These are phyloP conservation scores for Zaprionus nigranus DNA, from an alignment of 1,140 invertebrate species.

Conservation along the genomic window DNA sequence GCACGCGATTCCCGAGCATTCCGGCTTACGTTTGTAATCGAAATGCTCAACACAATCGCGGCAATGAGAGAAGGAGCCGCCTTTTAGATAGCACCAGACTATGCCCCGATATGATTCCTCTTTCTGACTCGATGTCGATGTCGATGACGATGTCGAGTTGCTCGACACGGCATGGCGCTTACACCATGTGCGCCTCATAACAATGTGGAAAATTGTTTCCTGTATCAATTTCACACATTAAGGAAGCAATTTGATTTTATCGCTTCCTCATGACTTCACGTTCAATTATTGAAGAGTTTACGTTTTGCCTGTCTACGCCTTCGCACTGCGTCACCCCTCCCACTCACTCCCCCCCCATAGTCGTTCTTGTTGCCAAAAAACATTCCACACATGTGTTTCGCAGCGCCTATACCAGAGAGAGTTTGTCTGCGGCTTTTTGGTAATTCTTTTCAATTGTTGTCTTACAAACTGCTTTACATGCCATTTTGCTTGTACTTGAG, in stretches of 20 bases:
- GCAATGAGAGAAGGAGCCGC: slow-evolving; percentile 15
- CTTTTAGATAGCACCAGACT: slow-evolving; percentile 32
- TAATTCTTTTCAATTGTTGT: slow-evolving; percentile 81
- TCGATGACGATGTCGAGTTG: neutral
- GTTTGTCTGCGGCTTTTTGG: slow-evolving; percentile 47
- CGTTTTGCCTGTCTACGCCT: slow-evolving; percentile 64
- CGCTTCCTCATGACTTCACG: slow-evolving; percentile 83
- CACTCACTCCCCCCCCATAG: neutral
- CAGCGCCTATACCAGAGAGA: slow-evolving; percentile 14
- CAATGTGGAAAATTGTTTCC: slow-evolving; percentile 84
- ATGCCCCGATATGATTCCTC: slow-evolving; percentile 46
- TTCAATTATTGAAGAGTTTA: slow-evolving; percentile 83
- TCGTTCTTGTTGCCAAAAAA: slow-evolving; percentile 38
- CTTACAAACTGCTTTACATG: slow-evolving; percentile 70
- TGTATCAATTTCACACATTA: slow-evolving; percentile 84
- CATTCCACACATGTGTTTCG: slow-evolving; percentile 48
- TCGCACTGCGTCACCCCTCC: slow-evolving; percentile 1
- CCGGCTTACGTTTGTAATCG: slow-evolving; percentile 51
- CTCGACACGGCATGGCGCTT: slow-evolving; percentile 28
- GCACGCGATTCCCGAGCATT: slow-evolving; percentile 45
- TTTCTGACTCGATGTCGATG: neutral
- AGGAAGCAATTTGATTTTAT: slow-evolving; percentile 84
- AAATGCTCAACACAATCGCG: slow-evolving; percentile 45
- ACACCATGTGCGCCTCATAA: slow-evolving; percentile 79
- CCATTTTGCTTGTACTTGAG: slow-evolving; percentile 41